A percentile compares a stretch with the other conserved stretches of the same genome.
Conservation (phyloP, 35 echinoderm and acorn worm genomes). For the Acanthaster planci region DNA sequence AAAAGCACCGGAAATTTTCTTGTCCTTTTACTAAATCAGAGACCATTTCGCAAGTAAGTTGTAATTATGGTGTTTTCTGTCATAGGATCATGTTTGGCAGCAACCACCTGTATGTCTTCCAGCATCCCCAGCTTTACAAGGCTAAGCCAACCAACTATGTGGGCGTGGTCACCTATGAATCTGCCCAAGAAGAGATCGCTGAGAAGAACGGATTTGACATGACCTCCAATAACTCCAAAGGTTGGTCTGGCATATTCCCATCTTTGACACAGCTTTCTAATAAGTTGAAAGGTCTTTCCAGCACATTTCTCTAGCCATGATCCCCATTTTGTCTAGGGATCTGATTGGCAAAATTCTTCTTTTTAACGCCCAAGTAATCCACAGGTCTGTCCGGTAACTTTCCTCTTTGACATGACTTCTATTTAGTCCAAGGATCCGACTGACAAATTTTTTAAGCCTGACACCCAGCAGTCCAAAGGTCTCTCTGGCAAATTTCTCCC, state of each 20-base stretch:
- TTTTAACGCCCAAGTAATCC: too few relatives aligned
- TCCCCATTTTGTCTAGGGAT: too few relatives aligned
- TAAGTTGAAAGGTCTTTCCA: too few relatives aligned
- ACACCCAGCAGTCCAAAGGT: too few relatives aligned
- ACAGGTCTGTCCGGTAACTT: too few relatives aligned
- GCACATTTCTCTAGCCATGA: too few relatives aligned
- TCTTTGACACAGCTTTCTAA: too few relatives aligned
- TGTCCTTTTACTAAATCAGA: background rate
- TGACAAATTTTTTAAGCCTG: too few relatives aligned
- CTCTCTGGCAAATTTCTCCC: too few relatives aligned
- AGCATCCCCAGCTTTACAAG: conserved; percentile 67
- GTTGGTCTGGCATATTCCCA: conserved; percentile 28
- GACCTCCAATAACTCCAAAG: conserved; percentile 79
- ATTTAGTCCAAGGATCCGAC: too few relatives aligned
- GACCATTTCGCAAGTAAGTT: background rate
- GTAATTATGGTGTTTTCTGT: conserved; percentile 29
- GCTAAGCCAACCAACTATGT: conserved; percentile 71
- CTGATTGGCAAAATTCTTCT: too few relatives aligned
- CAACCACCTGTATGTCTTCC: conserved; percentile 94
- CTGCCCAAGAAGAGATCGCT: conserved; percentile 92
- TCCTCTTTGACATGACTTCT: too few relatives aligned
- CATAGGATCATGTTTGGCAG: conserved; percentile 97
- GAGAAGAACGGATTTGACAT: conserved; percentile 98
- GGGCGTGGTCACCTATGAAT: conserved; percentile 79
- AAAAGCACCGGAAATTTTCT: background rate